A percentile compares a stretch with the other conserved stretches of the same genome.
phyloP scores from a whole-genome alignment of 2,113 vertebrate species.

The Hassar affinis region DNA sequence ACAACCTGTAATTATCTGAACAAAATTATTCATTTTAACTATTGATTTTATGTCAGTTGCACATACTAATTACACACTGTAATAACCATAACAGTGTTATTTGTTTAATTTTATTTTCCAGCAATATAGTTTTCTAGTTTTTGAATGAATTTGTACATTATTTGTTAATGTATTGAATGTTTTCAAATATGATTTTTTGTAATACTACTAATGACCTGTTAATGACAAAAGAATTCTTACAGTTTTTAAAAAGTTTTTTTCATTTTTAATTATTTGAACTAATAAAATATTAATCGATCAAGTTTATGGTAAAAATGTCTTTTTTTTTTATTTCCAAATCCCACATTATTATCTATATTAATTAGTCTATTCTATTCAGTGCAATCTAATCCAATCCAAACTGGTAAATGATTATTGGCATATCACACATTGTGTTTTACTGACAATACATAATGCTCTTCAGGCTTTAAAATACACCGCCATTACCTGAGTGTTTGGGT shows the following conservation, averaged over 20 bases:
- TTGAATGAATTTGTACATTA: not conserved
- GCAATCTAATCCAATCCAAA: not conserved
- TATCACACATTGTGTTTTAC: not conserved
- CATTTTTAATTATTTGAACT: not conserved
- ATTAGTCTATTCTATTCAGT: not conserved
- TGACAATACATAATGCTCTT: not conserved
- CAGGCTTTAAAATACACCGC: not conserved
- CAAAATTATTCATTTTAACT: not conserved
- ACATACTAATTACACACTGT: not conserved
- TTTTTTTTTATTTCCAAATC: not conserved
- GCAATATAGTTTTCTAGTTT: not conserved
- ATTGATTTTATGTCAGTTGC: not conserved
- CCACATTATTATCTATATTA: not conserved
- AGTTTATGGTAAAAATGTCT: not conserved
- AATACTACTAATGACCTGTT: not conserved
- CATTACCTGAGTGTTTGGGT: not conserved
- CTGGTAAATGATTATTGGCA: not conserved
- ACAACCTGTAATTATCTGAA: not conserved
- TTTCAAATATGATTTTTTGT: not conserved
- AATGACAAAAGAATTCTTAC: not conserved
- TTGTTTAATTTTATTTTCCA: not conserved
- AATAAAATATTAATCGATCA: not conserved
- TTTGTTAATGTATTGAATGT: not conserved
- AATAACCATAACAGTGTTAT: not conserved
- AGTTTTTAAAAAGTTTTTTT: not conserved